These are phyloP conservation scores for Epinotia demarniana DNA, from an alignment of 2,888 invertebrate species.

Conservation along the genomic window DNA sequence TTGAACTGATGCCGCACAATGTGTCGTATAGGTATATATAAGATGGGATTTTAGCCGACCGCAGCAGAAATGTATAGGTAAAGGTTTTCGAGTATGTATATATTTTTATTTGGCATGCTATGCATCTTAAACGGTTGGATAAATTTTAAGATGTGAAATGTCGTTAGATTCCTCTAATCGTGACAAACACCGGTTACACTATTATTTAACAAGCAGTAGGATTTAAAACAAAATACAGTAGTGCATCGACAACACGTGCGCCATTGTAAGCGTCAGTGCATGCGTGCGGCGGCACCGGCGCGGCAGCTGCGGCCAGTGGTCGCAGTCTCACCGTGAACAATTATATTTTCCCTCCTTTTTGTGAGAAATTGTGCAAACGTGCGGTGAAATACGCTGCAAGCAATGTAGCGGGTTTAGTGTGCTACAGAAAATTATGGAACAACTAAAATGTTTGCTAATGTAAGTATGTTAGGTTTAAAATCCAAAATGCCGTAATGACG, in stretches of 20 bases:
- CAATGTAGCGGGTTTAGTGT: conserved; percentile 21
- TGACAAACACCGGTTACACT: no score
- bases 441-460: conserved; percentile 10
- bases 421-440: conserved; percentile 15
- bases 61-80: no score
- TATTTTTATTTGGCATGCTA: no score
- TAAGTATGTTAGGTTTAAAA: no score
- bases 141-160: no score
- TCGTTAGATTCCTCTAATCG: no score
- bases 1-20: no score
- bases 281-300: conserved; percentile 20
- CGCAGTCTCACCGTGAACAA: conserved; percentile 29
- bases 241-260: conserved; percentile 21
- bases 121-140: no score
- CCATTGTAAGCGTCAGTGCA: conserved; percentile 28
- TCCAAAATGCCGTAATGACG: not conserved
- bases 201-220: not conserved
- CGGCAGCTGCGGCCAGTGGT: conserved; percentile 25
- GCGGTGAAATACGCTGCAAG: conserved; percentile 19
- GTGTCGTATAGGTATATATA: no score
- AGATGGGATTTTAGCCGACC: no score
- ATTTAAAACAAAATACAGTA: not conserved
- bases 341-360: conserved; percentile 23
- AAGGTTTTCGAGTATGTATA: no score
- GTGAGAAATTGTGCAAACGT: conserved; percentile 31